Evolutionary conservation across 2,888 invertebrate species (phyloP).

Genomic region (Mesorhabditis spiculigera): DNA sequence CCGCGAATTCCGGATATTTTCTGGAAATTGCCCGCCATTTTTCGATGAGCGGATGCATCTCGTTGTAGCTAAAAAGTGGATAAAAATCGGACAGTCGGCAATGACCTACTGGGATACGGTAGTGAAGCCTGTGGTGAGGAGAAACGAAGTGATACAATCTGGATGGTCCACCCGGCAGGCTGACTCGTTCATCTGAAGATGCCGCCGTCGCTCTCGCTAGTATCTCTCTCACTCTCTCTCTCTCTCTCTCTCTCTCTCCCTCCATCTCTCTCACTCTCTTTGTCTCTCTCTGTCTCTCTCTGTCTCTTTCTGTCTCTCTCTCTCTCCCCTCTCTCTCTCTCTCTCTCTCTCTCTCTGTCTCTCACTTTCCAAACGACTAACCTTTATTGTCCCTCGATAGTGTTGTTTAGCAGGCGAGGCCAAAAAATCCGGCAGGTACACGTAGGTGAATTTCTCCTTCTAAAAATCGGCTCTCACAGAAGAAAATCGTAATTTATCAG

Average conservation of each 20-base stretch:
- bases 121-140: constrained; percentile 46
- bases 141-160: constrained; percentile 31
- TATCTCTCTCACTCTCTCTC: too few relatives aligned
- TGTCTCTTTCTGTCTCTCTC: too few relatives aligned
- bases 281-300: too few relatives aligned
- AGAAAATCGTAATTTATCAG: too few relatives aligned
- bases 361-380: neutral
- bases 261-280: too few relatives aligned
- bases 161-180: constrained; percentile 32
- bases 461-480: neutral
- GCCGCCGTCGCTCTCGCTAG: too few relatives aligned
- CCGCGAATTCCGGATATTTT: constrained; percentile 23
- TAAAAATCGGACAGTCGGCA: neutral
- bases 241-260: too few relatives aligned
- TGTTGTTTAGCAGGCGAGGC: neutral
- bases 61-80: constrained; percentile 25
- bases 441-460: neutral
- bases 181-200: constrained; percentile 18
- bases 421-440: neutral
- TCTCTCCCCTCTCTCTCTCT: too few relatives aligned
- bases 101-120: constrained; percentile 22
- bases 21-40: constrained; percentile 37
- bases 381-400: neutral
- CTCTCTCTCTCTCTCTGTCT: too few relatives aligned
- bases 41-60: constrained; percentile 39